Conservation (phyloP, 2,113 vertebrate genomes). For the Buteo buteo region DNA sequence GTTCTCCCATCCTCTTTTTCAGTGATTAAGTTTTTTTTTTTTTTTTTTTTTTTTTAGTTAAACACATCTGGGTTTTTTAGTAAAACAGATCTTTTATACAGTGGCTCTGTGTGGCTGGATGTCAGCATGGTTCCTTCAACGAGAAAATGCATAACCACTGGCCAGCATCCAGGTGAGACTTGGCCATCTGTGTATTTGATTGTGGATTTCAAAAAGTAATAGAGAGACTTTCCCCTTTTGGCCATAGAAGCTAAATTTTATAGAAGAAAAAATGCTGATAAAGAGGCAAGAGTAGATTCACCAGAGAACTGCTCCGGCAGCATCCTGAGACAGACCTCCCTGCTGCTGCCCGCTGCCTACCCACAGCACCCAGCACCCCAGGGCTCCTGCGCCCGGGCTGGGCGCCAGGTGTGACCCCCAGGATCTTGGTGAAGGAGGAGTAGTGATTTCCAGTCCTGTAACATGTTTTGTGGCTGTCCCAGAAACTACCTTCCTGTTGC, state of each 20-base stretch:
- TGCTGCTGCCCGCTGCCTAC: not conserved
- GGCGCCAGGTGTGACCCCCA: not conserved
- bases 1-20: slow-evolving; percentile 17
- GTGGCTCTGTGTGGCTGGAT: not conserved
- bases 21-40: not conserved
- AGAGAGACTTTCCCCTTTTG: not conserved
- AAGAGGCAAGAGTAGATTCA: not conserved
- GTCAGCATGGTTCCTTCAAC: not conserved
- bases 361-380: not conserved
- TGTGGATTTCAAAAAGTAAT: not conserved
- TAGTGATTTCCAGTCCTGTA: not conserved
- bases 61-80: slow-evolving; percentile 19
- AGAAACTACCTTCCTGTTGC: not conserved
- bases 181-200: not conserved
- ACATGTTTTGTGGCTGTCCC: not conserved
- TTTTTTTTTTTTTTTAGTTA: not conserved
- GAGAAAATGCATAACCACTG: not conserved
- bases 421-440: not conserved
- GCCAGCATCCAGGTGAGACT: slow-evolving; percentile 26
- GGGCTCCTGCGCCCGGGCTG: not conserved
- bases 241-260: not conserved
- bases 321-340: not conserved
- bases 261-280: not conserved
- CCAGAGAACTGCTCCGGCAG: not conserved
- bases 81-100: not conserved